These are phyloP conservation scores for Drosophila tripunctata DNA, from an alignment of 2,888 invertebrate genomes.

Conservation along the genomic window DNA sequence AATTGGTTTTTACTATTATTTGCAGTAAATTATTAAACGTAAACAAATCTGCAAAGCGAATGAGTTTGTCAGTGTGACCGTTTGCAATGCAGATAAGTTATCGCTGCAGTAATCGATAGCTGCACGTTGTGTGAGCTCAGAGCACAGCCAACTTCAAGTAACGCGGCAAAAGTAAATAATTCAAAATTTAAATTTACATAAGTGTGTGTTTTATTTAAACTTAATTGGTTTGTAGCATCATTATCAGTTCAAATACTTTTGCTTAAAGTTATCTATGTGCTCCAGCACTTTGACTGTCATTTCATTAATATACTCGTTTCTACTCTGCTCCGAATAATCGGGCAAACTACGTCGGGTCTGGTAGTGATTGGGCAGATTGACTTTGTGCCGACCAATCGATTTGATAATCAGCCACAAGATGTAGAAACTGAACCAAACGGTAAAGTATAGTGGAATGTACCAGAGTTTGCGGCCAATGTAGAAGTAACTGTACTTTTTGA, in stretches of 20 bases:
- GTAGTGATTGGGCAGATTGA: slow-evolving; percentile 84
- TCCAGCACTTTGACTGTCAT: slow-evolving; percentile 82
- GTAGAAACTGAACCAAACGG: slow-evolving; percentile 87
- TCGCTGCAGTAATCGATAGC: slow-evolving; percentile 25
- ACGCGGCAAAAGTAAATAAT: slow-evolving; percentile 14
- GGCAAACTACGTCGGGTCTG: slow-evolving; percentile 74
- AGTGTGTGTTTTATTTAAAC: slow-evolving; percentile 50
- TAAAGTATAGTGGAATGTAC: slow-evolving; percentile 90
- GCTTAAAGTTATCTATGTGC: slow-evolving; percentile 82
- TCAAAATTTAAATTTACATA: slow-evolving; percentile 7
- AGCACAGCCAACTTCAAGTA: slow-evolving; percentile 27
- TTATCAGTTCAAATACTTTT: slow-evolving; percentile 73
- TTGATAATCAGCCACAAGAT: slow-evolving; percentile 88
- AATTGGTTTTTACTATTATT: slow-evolving; percentile 45
- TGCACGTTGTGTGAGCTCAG: background rate
- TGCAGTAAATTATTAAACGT: slow-evolving; percentile 39
- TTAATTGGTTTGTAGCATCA: slow-evolving; percentile 35
- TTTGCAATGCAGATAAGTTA: background rate
- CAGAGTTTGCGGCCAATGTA: slow-evolving; percentile 89
- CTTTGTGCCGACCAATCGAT: slow-evolving; percentile 88
- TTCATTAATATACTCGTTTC: slow-evolving; percentile 79
- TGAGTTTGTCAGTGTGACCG: slow-evolving; percentile 8
- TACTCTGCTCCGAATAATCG: slow-evolving; percentile 61
- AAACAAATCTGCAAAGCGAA: slow-evolving; percentile 55
- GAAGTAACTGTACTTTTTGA: slow-evolving; percentile 88